Evolutionary conservation across 2,113 vertebrate species (phyloP), one percentile per base, ranked within the genome.

Genomic region (Oostethus manadensis): DNA sequence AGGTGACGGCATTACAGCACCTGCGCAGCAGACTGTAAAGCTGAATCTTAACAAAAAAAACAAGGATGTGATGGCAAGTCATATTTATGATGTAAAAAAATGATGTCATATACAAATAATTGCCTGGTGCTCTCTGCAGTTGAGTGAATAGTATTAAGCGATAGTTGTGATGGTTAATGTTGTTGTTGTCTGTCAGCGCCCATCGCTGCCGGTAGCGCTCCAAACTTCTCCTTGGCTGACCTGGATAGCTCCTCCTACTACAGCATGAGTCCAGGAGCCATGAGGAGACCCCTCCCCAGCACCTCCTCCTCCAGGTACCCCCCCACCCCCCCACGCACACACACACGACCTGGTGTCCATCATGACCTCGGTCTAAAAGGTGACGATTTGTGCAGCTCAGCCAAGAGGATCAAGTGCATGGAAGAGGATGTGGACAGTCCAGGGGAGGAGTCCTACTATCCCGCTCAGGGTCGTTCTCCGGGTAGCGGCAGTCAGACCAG

Each of bases 241-340:
- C 90, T 99, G 91, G 96, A 99, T 91, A 96, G 94, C 90, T 97
- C 96, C 81, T 97, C 96, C 45, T 99, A 99, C 89, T 99, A 99
- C 92, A 97, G 95, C 90, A 96, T 98, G 95, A 98, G 96, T 80
- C 95, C 96, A 20, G 96, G 96, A 88, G 94, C 96, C 66, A 98
- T 99, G 95, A 95, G 95, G 87, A 92, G 95, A 83, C 96, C 96
- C 38, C 87, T 98, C 58, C 96, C 96, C 76, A 96, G 94, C 86
- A 98, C 95, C 77, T 99, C 96, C 69, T 99, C 96, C 62, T 96
- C 93, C 85, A 88, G 90, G 89, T 91, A 88, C 7, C 17, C 22
- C 21, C 38, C 60, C 20, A 44, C n/a, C 40, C 54, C 17, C 51
- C 18, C 23, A 29, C 11, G n/a, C 13, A 54, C 14, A 35, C 26